These are phyloP conservation scores for Neoarius graeffei DNA, from an alignment of 2,113 vertebrate genomes.

Conservation along the genomic window DNA sequence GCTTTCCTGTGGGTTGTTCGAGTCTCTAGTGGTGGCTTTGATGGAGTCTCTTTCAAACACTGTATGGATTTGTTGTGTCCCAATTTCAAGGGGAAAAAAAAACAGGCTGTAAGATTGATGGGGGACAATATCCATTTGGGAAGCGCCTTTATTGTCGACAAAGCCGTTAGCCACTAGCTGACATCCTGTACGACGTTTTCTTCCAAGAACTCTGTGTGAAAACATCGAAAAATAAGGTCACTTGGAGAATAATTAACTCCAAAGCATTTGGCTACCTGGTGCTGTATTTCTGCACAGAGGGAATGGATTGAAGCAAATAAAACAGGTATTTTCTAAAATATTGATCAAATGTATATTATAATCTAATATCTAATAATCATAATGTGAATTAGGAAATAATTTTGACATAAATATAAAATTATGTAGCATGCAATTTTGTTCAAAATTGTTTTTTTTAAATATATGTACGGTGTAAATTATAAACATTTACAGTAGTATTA, in stretches of 20 bases:
- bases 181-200: background rate
- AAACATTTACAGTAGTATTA: background rate
- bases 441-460: background rate
- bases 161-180: background rate
- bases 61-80: slow-evolving; percentile 19
- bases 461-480: background rate
- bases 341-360: background rate
- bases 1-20: background rate
- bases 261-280: background rate
- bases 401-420: background rate
- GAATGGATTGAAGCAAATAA: background rate
- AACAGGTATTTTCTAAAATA: too few species aligned
- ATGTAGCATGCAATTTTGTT: background rate
- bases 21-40: slow-evolving; percentile 18
- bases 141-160: background rate
- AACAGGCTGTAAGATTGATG: slow-evolving; percentile 12
- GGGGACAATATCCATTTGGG: background rate
- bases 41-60: slow-evolving; percentile 1
- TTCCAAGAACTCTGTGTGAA: background rate
- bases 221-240: background rate
- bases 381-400: background rate
- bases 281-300: background rate
- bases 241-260: slow-evolving; percentile 6
- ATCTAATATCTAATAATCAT: background rate
- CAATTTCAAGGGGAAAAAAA: background rate